Evolutionary conservation across 2,113 vertebrate genomes (phyloP), one percentile per base, ranked within the genome.

Genomic region (Psittacara wagleri): DNA sequence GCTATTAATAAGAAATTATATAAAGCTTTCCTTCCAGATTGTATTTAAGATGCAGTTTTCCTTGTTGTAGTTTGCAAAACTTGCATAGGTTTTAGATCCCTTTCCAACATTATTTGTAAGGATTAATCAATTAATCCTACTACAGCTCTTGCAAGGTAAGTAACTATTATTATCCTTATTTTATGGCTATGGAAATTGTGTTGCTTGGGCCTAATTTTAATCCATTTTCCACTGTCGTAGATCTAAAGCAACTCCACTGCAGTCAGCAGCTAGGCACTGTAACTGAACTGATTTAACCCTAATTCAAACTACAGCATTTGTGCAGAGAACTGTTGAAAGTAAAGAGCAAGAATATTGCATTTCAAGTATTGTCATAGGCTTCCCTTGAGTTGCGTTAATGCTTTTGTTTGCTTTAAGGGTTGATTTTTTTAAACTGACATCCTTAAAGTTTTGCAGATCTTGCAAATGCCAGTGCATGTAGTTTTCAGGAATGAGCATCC

Each of bases 61-160:
- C 82, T 90, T n/a, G 33, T 75, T 83, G 61, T 74, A 90, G 72
- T 88, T 41, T 57, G 54, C 91, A 72, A 69, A 89, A 66, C 44
- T 96, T 84, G 39, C 29, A 12, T n/a, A 73, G 52, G 20, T 61
- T 86, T 96, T 96, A 83, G 87, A 78, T 85, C 46, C 37, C 62
- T 89, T 82, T 92, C 68, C 66, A 70, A 17, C 33, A 44, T 82
- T 84, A 70, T 94, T 96, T 95, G 48, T 69, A 88, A 92, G 93
- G 91, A 95, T 97, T 97, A 95, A 87, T 96, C 80, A 92, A 55
- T 94, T 96, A 96, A 97, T 97, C 93, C 91, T 91, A 69, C 72
- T 83, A 44, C 82, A 95, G 66, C 61, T n/a, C 86, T 93, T 89
- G 77, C 78, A 79, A 96, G 82, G 86, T 92, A 95, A 91, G 83